Evolutionary conservation across 2,113 vertebrate genomes (phyloP).

Genomic region (Amia ocellicauda): DNA sequence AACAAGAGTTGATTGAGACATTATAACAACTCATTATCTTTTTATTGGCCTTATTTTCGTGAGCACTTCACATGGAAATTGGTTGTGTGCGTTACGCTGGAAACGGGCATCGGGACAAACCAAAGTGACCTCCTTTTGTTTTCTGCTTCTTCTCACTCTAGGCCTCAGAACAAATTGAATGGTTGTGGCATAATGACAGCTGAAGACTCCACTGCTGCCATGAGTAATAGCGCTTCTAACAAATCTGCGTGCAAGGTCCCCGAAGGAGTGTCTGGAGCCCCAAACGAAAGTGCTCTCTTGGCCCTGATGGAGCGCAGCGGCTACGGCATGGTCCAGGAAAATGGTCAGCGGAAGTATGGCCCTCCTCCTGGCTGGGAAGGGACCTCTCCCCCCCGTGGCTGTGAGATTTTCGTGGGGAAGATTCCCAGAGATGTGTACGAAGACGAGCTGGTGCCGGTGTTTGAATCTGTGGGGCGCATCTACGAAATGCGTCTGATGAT

Average conservation of each 20-base stretch:
- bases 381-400: slow-evolving; percentile 84
- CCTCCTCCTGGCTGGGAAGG: slow-evolving; percentile 92
- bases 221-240: slow-evolving; percentile 77
- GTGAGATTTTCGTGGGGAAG: slow-evolving; percentile 97
- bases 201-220: slow-evolving; percentile 85
- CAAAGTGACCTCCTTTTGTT: too few relatives aligned
- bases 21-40: too few relatives aligned
- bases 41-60: too few relatives aligned
- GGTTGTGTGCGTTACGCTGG: too few relatives aligned
- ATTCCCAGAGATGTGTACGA: slow-evolving; percentile 96
- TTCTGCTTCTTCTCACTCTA: slow-evolving; percentile 38
- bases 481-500: slow-evolving; percentile 99
- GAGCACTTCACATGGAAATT: too few relatives aligned
- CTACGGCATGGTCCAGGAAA: slow-evolving; percentile 93
- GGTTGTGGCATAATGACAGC: slow-evolving; percentile 94
- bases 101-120: too few relatives aligned
- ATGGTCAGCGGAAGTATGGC: slow-evolving; percentile 92
- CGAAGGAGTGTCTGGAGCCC: slow-evolving; percentile 80
- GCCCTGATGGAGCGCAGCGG: slow-evolving; percentile 89
- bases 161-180: slow-evolving; percentile 76
- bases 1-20: too few relatives aligned
- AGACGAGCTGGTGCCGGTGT: slow-evolving; percentile 93
- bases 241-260: slow-evolving; percentile 62
- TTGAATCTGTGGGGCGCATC: slow-evolving; percentile 87
- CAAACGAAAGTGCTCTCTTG: slow-evolving; percentile 82